Conservation (phyloP, 2,113 vertebrate species). For the Echinops telfairi region DNA sequence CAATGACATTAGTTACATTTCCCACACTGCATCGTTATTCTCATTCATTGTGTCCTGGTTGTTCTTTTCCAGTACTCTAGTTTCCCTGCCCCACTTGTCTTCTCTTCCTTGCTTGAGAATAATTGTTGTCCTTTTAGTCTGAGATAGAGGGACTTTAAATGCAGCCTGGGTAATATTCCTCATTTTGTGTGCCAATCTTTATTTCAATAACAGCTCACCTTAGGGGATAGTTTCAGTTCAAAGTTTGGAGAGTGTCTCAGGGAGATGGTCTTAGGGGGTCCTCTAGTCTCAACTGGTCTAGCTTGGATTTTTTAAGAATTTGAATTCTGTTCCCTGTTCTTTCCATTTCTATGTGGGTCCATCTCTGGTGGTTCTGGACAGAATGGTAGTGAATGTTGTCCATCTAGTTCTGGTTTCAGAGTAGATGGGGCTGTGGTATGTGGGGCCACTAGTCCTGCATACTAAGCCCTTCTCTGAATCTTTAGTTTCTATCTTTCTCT, state of each 20-base stretch:
- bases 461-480: background rate
- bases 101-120: background rate
- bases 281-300: background rate
- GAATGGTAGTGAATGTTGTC: background rate
- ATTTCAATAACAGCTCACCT: background rate
- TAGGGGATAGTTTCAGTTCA: background rate
- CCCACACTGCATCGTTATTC: background rate
- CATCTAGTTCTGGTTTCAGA: background rate
- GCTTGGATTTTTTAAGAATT: background rate
- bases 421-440: background rate
- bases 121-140: background rate
- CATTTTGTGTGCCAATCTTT: background rate
- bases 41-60: background rate
- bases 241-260: background rate
- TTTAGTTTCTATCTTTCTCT: background rate
- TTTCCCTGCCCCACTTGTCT: background rate
- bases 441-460: background rate
- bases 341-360: background rate
- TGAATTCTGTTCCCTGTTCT: background rate
- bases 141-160: background rate
- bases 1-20: background rate
- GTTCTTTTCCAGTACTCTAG: background rate
- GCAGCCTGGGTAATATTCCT: background rate
- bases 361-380: background rate
- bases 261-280: background rate